Percentiles rank a stretch among this genome's conserved stretches.
These are phyloP conservation scores for Pipistrellus pipistrellus DNA, from an alignment of 2,797 vertebrate genomes.

Conservation along the genomic window DNA sequence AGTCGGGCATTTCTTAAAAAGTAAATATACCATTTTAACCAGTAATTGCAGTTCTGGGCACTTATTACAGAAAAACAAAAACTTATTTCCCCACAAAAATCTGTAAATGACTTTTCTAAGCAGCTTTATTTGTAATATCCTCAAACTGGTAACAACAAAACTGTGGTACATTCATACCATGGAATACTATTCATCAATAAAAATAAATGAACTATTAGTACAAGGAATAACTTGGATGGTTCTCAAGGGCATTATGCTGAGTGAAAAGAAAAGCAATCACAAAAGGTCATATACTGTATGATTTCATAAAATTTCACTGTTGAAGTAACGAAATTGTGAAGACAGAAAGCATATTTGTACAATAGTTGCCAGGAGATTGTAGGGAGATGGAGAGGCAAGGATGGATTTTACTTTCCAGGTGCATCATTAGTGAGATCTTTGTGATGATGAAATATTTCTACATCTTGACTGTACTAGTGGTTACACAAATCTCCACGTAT, in stretches of 20 bases:
- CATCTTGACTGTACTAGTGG: background rate
- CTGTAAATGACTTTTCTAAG: background rate
- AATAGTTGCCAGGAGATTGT: background rate
- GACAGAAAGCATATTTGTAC: background rate
- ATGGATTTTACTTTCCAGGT: background rate
- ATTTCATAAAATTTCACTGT: background rate
- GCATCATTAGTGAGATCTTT: background rate
- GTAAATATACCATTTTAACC: background rate
- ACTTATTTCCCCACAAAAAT: background rate
- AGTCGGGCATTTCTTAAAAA: background rate
- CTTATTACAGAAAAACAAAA: slow-evolving; percentile 36
- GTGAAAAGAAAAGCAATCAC: background rate
- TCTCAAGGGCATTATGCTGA: background rate
- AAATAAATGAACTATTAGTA: background rate
- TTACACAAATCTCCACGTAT: background rate
- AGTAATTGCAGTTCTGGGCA: background rate
- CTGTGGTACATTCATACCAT: background rate
- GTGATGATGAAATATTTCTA: background rate
- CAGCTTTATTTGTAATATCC: background rate
- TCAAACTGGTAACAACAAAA: background rate
- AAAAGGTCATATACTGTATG: background rate
- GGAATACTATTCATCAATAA: background rate
- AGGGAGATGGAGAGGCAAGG: background rate
- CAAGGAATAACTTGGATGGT: background rate
- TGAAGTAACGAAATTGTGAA: background rate